Conservation (phyloP, 2,113 vertebrate species). For the Tupaia tana region DNA sequence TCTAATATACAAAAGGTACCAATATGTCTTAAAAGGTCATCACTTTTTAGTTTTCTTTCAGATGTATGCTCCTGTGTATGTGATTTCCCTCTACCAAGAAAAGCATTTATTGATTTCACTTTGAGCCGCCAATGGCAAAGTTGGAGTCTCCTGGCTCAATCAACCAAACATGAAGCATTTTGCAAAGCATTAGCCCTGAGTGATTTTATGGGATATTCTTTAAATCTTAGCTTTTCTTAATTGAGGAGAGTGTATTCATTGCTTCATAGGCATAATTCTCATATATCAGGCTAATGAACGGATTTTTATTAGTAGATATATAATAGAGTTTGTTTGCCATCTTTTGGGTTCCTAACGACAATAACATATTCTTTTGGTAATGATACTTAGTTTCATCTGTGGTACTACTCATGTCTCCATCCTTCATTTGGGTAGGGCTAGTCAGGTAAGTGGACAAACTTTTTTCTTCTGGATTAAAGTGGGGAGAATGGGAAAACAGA, state of each 20-base stretch:
- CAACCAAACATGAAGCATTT: conserved; percentile 46
- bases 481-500: background rate
- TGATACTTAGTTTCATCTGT: background rate
- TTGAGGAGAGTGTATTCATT: background rate
- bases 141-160: conserved; percentile 47
- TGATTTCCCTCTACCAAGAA: conserved; percentile 48
- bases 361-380: background rate
- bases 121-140: conserved; percentile 14
- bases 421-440: background rate
- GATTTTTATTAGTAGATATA: background rate
- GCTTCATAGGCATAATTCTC: background rate
- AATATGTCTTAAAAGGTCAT: conserved; percentile 63
- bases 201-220: background rate
- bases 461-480: background rate
- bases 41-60: conserved; percentile 37
- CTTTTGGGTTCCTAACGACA: background rate
- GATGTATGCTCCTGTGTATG: background rate
- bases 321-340: background rate
- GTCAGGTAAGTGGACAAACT: background rate
- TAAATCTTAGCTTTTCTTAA: background rate
- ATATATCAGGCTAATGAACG: background rate
- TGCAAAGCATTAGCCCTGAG: conserved; percentile 32
- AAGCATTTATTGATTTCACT: conserved; percentile 73
- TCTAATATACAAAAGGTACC: conserved; percentile 61
- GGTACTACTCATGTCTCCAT: background rate